Conservation (phyloP, 2,888 invertebrate genomes). For the Rhingia rostrata region DNA sequence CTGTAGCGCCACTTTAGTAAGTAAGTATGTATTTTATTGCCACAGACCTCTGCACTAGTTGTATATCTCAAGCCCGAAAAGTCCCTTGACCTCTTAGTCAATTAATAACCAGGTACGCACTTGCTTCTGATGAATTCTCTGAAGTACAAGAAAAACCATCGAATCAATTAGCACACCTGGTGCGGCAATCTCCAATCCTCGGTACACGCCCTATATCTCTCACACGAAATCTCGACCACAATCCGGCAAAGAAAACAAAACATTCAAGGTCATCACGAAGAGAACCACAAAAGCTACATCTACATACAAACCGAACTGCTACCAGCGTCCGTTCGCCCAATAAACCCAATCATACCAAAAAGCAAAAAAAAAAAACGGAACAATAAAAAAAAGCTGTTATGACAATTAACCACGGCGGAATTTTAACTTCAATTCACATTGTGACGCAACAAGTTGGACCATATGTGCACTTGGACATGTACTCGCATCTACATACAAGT, state of each 20-base stretch:
- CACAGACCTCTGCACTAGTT: too few relatives aligned
- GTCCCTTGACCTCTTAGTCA: too few relatives aligned
- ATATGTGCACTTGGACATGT: slow-evolving; percentile 60
- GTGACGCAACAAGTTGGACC: slow-evolving; percentile 64
- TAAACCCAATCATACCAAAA: slow-evolving; percentile 1
- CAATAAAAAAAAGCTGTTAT: slow-evolving; percentile 17
- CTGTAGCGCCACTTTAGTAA: too few relatives aligned
- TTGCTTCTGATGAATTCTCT: neutral
- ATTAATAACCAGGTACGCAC: neutral
- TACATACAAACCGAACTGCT: slow-evolving; percentile 12
- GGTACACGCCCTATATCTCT: slow-evolving; percentile 56
- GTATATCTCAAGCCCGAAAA: too few relatives aligned
- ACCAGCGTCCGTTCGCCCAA: slow-evolving; percentile 50
- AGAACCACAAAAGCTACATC: slow-evolving; percentile 31
- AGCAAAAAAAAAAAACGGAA: neutral
- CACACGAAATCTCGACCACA: slow-evolving; percentile 41
- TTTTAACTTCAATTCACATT: slow-evolving; percentile 39
- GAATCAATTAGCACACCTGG: slow-evolving; percentile 64
- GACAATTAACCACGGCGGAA: slow-evolving; percentile 53
- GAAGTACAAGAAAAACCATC: slow-evolving; percentile 51
- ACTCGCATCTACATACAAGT: slow-evolving; percentile 12
- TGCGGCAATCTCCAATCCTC: slow-evolving; percentile 15
- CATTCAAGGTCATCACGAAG: slow-evolving; percentile 66
- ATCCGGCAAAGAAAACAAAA: slow-evolving; percentile 13
- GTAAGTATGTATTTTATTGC: too few relatives aligned